Base-by-base conservation (phyloP, 92 coral and sea anemone species). In the Palythoa grandiflora region DNA sequence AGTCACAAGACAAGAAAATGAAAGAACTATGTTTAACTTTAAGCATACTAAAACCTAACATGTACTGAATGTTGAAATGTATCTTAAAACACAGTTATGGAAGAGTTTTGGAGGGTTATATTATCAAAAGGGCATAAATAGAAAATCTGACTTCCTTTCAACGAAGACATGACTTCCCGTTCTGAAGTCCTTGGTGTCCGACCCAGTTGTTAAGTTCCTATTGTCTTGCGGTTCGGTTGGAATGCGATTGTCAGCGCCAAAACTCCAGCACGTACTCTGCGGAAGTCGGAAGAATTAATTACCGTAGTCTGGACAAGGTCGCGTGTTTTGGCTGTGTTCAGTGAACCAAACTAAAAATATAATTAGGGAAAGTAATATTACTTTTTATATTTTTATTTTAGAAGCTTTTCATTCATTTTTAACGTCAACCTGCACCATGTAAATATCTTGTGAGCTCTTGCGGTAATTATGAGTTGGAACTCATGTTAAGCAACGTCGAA, bases 141-240 rank as follows among this genome's bases (percentile, higher is more conserved):
- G n/a, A 44, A 9, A 36, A 70, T 4, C 15, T 9, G 47, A 35
- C 47, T 36, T 35, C 16, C 75, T 35, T 70, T 35, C 5, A 2
- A 70, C 8, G 44, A 35, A 70, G 75, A 70, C 75, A 36, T 70
- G 75, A 70, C 44, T 70, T 70, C 75, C 75, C 47, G 39, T 70
- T 35, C 73, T 35, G 9, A 70, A 36, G 14, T 4, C 38, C 75
- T 17, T 17, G 70, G 17, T 1, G 70, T 21, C 75, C 75, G 1
- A 6, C 74, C 75, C 17, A 70, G 48, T 9, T 35, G 9, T 65
- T 70, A 10, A 17, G 35, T 63, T 63, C 28, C 70, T 70, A 35
- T 70, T 38, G 47, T 35, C 47, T 70, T 12, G 6, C 5, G 13
- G 44, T 12, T 35, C 7, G 10, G 17, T 36, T 70, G 47, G 13